phyloP scores from a whole-genome alignment of 1,140 invertebrate genomes.

The Oryzaephilus surinamensis region DNA sequence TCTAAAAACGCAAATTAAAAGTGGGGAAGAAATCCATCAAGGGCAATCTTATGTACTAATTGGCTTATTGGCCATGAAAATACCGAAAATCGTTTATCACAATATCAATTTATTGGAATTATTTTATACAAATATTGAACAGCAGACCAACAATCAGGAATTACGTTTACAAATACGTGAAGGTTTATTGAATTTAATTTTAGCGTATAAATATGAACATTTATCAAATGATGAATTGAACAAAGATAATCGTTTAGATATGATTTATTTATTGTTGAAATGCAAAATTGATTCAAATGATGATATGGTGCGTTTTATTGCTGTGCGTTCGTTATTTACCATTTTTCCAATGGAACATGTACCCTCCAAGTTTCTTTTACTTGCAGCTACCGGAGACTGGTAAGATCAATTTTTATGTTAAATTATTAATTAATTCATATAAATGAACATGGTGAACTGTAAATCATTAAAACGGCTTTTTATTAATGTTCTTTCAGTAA shows the following conservation, averaged over 20 bases:
- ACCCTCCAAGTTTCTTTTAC: slow-evolving; percentile 68
- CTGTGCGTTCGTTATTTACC: slow-evolving; percentile 68
- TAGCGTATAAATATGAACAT: slow-evolving; percentile 50
- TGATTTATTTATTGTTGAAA: slow-evolving; percentile 39
- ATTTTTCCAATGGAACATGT: slow-evolving; percentile 74
- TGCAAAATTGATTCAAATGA: slow-evolving; percentile 54
- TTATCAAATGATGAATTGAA: slow-evolving; percentile 27
- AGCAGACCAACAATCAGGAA: slow-evolving; percentile 42
- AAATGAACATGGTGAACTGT: not conserved
- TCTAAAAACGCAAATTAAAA: slow-evolving; percentile 57
- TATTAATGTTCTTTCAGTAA: slow-evolving; percentile 43
- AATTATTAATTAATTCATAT: slow-evolving; percentile 1
- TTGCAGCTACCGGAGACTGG: slow-evolving; percentile 77
- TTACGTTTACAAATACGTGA: slow-evolving; percentile 27
- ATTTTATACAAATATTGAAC: slow-evolving; percentile 53
- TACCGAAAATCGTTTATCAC: slow-evolving; percentile 58
- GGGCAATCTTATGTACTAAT: slow-evolving; percentile 66
- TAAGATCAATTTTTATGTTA: slow-evolving; percentile 34
- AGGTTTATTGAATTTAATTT: slow-evolving; percentile 38
- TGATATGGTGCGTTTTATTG: slow-evolving; percentile 64
- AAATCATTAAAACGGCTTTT: not conserved
- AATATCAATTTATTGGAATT: slow-evolving; percentile 52
- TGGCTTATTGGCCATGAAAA: slow-evolving; percentile 57
- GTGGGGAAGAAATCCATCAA: slow-evolving; percentile 49
- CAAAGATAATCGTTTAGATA: slow-evolving; percentile 27